Conservation (phyloP, 2,797 vertebrate species). For the Pangasius sanitwongsei region DNA sequence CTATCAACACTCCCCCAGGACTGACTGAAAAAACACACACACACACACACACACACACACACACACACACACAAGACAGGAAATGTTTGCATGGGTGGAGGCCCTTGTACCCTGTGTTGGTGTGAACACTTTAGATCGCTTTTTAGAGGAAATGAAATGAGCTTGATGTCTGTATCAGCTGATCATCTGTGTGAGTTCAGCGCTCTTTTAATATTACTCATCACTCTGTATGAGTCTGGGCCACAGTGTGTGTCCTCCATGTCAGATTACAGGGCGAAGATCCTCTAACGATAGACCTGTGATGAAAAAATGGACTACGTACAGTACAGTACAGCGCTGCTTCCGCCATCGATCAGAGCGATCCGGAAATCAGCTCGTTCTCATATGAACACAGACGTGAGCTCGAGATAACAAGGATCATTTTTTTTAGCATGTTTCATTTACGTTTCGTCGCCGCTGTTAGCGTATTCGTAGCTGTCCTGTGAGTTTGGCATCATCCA, state of each 20-base stretch:
- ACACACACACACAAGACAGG: slow-evolving; percentile 41
- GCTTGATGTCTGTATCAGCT: neutral
- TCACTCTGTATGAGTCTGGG: neutral
- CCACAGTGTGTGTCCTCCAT: too few relatives aligned
- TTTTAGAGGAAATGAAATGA: neutral
- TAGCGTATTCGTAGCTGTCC: neutral
- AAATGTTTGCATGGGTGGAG: slow-evolving; percentile 61
- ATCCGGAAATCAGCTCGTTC: neutral
- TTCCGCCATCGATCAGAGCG: neutral
- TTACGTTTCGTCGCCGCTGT: neutral
- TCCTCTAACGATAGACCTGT: neutral
- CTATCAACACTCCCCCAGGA: slow-evolving; percentile 30
- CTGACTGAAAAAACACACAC: neutral
- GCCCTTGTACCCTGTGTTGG: slow-evolving; percentile 49
- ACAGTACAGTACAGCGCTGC: neutral
- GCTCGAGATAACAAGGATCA: neutral
- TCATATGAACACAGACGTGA: too few relatives aligned
- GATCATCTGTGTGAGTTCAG: too few relatives aligned
- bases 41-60: slow-evolving; percentile 21
- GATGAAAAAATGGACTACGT: neutral
- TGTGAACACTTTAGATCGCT: neutral
- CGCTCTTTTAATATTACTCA: neutral
- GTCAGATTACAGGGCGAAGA: too few relatives aligned
- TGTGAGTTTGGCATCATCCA: neutral
- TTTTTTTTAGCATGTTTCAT: neutral